Evolutionary conservation across 2,797 vertebrate genomes (phyloP), one percentile per base, ranked within the genome.

Genomic region (Hydrolagus colliei): DNA sequence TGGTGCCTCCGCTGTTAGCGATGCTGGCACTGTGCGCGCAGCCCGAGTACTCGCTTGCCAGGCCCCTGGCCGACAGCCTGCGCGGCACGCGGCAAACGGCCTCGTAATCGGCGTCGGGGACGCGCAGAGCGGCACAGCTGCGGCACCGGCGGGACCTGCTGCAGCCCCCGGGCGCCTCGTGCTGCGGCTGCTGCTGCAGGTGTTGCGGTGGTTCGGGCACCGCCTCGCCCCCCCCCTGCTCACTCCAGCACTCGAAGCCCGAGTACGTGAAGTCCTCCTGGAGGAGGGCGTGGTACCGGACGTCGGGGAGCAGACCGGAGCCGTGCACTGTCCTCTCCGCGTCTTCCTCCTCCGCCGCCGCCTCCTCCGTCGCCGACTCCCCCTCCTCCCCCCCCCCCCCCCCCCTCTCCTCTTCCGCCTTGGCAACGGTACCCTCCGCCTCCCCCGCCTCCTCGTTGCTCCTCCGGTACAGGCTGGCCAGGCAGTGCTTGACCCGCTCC

Each of bases 31-130:
- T 95, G 91, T 92, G 95, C 72, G 93, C 92, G 82, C 94, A 94
- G 0, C 95, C 93, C 13, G 27, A 61, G 0, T 95, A 93, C 1
- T 94, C 96, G 0, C 93, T 95, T 18, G 96, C 95, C 2, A 95
- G 93, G 88, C 96, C 97, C 61, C 92, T 52, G 41, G 41, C 92
- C 32, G 95, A 95, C 32, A 96, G 89, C 78, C 94, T 94, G 0
- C 97, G 94, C 0, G 97, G 97, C 8, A 99, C 95, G 88, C 93
- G 96, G 85, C 97, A 99, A 72, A 99, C 95, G 0, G 97, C 97
- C 89, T 99, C 97, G 0, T 98, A 98, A 91, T 98, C 97, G 0
- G 96, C 94, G 65, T 99, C 97, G 0, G 96, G 92, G 2, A 98
- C 97, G 0, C 97, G 94, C 73, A 99, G 90, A 0, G 90, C 92